Conservation (phyloP, 2,888 invertebrate genomes). For the Rotaria magnacalcarata region DNA sequence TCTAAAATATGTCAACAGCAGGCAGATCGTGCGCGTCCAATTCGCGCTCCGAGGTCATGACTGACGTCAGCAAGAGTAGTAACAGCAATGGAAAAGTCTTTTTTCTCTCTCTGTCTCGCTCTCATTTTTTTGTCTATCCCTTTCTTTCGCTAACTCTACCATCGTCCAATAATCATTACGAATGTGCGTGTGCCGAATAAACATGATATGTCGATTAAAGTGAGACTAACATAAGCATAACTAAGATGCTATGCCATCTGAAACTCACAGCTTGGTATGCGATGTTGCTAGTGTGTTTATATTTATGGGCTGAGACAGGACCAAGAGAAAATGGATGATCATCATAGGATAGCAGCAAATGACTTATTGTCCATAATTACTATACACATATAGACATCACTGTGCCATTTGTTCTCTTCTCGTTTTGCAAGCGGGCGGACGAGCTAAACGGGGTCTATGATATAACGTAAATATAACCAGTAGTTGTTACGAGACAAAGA, state of each 20-base stretch:
- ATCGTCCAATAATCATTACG: not conserved
- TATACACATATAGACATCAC: not conserved
- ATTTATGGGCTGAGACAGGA: not conserved
- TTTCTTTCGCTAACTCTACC: not conserved
- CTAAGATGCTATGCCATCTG: not conserved
- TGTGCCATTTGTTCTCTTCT: constrained; percentile 14
- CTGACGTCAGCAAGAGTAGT: not conserved
- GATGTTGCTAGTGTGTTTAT: constrained; percentile 13
- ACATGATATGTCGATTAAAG: constrained; percentile 29
- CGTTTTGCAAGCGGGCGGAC: not conserved
- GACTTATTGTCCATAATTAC: constrained; percentile 20
- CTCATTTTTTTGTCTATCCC: not conserved
- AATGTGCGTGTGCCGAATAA: not conserved
- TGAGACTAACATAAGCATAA: constrained; percentile 1
- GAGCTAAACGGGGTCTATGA: not conserved
- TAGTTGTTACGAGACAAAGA: constrained; percentile 14
- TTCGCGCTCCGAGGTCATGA: not conserved
- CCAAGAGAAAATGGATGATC: not conserved
- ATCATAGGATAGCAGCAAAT: not conserved
- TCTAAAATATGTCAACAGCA: not conserved
- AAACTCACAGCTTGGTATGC: constrained; percentile 6
- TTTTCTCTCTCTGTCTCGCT: not conserved
- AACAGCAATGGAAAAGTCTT: not conserved
- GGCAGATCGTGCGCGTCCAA: constrained; percentile 16
- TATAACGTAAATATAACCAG: not conserved